A percentile compares a stretch with the other conserved stretches of the same genome.
phyloP scores from a whole-genome alignment of 2,113 vertebrate genomes.

The Labrus mixtus region DNA sequence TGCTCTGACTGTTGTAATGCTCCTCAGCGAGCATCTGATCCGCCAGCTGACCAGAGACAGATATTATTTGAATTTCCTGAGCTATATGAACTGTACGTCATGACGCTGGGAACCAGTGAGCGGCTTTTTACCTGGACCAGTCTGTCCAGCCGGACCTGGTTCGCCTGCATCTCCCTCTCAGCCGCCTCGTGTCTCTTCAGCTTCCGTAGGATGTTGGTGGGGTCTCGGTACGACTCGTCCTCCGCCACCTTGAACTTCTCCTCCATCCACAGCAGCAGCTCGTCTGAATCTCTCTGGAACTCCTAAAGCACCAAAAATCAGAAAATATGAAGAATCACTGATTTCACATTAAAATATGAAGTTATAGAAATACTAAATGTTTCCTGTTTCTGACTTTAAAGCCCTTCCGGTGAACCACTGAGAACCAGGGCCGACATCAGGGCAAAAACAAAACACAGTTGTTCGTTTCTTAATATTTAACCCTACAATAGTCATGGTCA shows the following conservation, averaged over 20 bases:
- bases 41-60: conserved; percentile 78
- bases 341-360: no score
- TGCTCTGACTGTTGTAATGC: conserved; percentile 74
- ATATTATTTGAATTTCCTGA: neutral
- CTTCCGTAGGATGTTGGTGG: conserved; percentile 85
- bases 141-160: conserved; percentile 81
- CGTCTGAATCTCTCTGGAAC: conserved; percentile 86
- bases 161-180: conserved; percentile 87
- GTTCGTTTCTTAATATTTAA: no score
- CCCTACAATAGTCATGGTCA: no score
- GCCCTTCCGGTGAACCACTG: no score
- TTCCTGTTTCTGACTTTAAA: no score
- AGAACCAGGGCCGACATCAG: no score
- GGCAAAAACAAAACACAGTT: no score
- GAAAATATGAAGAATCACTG: neutral
- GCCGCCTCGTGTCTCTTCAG: conserved; percentile 87
- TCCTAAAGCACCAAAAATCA: conserved; percentile 77
- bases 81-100: neutral
- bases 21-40: conserved; percentile 80
- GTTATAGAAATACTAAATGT: no score
- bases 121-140: conserved; percentile 82
- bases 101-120: neutral
- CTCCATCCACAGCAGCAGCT: conserved; percentile 90
- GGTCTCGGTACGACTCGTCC: conserved; percentile 86
- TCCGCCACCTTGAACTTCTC: conserved; percentile 87